A percentile compares a stretch with the other conserved stretches of the same genome.
Conservation (phyloP, 2,888 invertebrate species). For the Phortica magna region DNA sequence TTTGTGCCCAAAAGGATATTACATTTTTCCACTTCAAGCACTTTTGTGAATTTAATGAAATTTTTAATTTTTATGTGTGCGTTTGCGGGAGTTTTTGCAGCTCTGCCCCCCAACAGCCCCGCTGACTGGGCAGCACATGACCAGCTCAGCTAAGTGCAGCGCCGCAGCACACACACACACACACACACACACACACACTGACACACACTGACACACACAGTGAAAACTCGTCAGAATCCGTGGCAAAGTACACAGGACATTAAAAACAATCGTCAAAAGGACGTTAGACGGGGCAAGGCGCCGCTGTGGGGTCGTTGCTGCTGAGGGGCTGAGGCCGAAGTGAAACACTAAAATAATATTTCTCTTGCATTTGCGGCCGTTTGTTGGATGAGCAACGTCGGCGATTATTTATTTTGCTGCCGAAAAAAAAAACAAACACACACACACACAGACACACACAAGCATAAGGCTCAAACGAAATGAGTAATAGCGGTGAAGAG, state of each 20-base stretch:
- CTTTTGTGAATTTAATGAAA: constrained; percentile 72
- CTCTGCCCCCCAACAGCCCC: not conserved
- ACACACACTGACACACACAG: not conserved
- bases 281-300: not conserved
- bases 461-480: not conserved
- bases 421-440: not conserved
- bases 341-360: constrained; percentile 31
- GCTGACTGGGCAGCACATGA: not conserved
- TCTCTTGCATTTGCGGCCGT: constrained; percentile 27
- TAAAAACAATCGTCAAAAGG: not conserved
- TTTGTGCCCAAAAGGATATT: constrained; percentile 72
- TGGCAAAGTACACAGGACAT: not conserved
- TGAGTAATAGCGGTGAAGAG: too few species aligned
- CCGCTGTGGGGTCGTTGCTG: not conserved
- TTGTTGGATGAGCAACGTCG: constrained; percentile 16
- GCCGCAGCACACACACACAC: not conserved
- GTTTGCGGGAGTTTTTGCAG: not conserved
- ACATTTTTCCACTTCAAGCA: constrained; percentile 72
- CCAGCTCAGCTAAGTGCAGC: not conserved
- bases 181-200: not conserved
- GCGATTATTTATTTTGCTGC: constrained; percentile 27
- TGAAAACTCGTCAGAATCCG: not conserved
- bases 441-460: not conserved
- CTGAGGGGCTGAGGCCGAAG: not conserved
- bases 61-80: constrained; percentile 67